A percentile compares a stretch with the other conserved stretches of the same genome.
Evolutionary conservation across 2,888 invertebrate species (phyloP).

Genomic region (Nemotelus pantherinus): DNA sequence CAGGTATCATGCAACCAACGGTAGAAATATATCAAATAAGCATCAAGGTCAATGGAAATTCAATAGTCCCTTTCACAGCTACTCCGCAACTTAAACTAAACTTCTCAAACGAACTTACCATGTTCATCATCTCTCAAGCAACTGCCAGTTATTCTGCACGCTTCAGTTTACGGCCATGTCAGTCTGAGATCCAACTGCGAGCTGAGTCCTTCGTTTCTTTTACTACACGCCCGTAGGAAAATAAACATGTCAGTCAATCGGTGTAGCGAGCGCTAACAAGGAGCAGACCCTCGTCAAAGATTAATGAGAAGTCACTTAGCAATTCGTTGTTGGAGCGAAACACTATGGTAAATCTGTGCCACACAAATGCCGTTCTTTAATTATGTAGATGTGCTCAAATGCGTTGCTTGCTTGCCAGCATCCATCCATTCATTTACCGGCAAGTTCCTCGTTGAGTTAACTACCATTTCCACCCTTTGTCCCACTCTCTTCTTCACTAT

Average conservation of each 20-base stretch:
- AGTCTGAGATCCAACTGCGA: neutral
- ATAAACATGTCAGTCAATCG: constrained; percentile 33
- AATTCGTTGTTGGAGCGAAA: neutral
- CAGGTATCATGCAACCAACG: no score
- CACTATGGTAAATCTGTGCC: constrained; percentile 22
- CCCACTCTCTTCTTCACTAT: neutral
- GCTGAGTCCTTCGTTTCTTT: constrained; percentile 15
- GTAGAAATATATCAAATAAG: no score
- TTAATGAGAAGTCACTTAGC: constrained; percentile 42
- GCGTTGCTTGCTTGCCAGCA: neutral
- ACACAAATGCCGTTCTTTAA: constrained; percentile 27
- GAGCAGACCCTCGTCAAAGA: constrained; percentile 40
- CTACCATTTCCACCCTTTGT: neutral
- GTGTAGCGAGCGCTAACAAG: neutral
- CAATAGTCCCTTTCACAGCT: no score
- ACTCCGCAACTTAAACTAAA: no score
- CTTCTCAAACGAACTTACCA: no score
- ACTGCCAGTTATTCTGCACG: no score
- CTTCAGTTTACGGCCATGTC: neutral
- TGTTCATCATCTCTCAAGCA: no score
- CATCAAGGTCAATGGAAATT: no score
- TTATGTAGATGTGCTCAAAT: constrained; percentile 34
- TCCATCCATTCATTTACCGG: neutral
- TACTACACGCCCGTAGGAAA: neutral
- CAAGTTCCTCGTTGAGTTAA: neutral